A percentile compares a stretch with the other conserved stretches of the same genome.
Conservation (phyloP, 2,797 vertebrate species). For the Simalia tracyae region DNA sequence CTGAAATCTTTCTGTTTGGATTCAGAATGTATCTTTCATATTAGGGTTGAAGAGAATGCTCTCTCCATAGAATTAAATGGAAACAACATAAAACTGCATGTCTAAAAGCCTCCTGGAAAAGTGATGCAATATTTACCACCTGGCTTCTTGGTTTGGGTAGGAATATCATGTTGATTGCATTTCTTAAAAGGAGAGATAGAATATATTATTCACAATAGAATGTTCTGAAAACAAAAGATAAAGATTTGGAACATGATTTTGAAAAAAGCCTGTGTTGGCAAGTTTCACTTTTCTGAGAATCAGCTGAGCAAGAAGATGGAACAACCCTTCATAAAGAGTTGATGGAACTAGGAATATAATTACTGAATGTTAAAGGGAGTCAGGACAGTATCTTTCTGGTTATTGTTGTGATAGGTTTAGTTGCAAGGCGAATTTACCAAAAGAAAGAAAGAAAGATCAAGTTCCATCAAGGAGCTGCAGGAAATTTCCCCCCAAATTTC, state of each 20-base stretch:
- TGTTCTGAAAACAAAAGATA: background rate
- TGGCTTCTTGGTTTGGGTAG: slow-evolving; percentile 27
- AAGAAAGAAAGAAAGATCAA: background rate
- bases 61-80: slow-evolving; percentile 61
- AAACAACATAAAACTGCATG: slow-evolving; percentile 62
- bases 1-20: slow-evolving; percentile 58
- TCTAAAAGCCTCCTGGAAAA: slow-evolving; percentile 42
- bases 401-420: background rate
- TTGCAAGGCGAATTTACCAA: background rate
- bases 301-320: background rate
- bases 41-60: slow-evolving; percentile 54
- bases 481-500: background rate
- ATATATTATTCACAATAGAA: background rate
- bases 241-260: background rate
- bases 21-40: slow-evolving; percentile 66
- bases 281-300: background rate
- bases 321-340: background rate
- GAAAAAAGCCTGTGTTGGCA: background rate
- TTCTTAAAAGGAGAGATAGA: background rate
- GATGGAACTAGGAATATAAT: no score
- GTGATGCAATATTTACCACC: slow-evolving; percentile 52
- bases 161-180: slow-evolving; percentile 25
- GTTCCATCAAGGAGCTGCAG: background rate
- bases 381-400: background rate
- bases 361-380: background rate